These are phyloP conservation scores for Thalassophryne amazonica DNA, from an alignment of 2,797 vertebrate species.

Conservation along the genomic window DNA sequence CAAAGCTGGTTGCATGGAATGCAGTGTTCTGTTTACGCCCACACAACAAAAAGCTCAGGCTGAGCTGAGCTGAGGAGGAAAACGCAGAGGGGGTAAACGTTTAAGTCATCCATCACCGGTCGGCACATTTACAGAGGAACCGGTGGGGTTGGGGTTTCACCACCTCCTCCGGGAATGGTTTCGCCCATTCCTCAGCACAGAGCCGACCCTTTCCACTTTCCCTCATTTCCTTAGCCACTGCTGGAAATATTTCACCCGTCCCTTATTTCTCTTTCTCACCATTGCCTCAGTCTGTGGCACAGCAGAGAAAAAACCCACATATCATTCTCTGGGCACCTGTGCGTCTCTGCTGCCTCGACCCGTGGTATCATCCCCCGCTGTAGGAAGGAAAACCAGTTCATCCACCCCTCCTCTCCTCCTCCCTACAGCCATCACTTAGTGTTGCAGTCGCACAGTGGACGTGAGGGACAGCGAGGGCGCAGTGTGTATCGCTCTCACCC, in stretches of 20 bases:
- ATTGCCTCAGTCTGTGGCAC: conserved; percentile 35
- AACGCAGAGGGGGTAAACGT: conserved; percentile 48
- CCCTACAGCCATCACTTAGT: conserved; percentile 63
- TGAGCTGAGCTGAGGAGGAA: conserved; percentile 40
- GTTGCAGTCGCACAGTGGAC: conserved; percentile 48
- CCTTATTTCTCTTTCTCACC: conserved; percentile 31
- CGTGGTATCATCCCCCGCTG: conserved; percentile 50
- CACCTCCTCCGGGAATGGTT: conserved; percentile 58
- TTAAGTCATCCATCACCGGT: conserved; percentile 72
- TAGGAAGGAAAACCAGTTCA: conserved; percentile 48
- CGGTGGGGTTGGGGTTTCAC: conserved; percentile 42
- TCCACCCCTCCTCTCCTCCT: conserved; percentile 33
- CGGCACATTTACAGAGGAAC: conserved; percentile 53
- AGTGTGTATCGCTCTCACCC: conserved; percentile 50
- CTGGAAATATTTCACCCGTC: conserved; percentile 74
- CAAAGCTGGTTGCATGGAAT: conserved; percentile 43
- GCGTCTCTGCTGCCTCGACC: conserved; percentile 27
- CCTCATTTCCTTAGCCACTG: conserved; percentile 64
- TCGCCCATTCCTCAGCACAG: conserved; percentile 65
- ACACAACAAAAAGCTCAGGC: conserved; percentile 16
- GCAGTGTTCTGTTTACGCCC: conserved; percentile 6
- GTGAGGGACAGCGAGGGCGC: conserved; percentile 43
- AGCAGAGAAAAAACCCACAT: conserved; percentile 40
- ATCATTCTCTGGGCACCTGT: conserved; percentile 70
- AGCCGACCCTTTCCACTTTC: conserved; percentile 54